Conservation (phyloP, 2,888 invertebrate genomes). For the Drosophila cognata region DNA sequence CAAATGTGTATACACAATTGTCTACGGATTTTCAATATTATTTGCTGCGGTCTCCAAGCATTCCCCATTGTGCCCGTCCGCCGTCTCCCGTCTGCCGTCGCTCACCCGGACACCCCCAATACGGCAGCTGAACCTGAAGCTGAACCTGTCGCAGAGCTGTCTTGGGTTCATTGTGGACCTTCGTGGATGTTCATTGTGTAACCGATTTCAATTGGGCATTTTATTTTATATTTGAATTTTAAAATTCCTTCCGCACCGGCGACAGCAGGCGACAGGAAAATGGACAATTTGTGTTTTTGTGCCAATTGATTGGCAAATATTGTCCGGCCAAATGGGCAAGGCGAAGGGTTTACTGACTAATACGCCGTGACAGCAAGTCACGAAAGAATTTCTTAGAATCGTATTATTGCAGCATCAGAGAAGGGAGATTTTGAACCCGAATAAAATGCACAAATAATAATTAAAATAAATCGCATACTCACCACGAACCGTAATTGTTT, state of each 20-base stretch:
- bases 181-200: constrained; percentile 77
- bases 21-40: constrained; percentile 80
- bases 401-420: not conserved
- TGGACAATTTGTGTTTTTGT: constrained; percentile 85
- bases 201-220: constrained; percentile 83
- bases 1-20: constrained; percentile 75
- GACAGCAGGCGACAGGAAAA: constrained; percentile 82
- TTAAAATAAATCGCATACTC: not conserved
- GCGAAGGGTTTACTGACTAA: constrained; percentile 78
- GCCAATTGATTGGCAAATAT: constrained; percentile 84
- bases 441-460: not conserved
- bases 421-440: not conserved
- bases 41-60: constrained; percentile 68
- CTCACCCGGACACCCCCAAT: constrained; percentile 3
- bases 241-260: constrained; percentile 82
- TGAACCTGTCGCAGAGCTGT: constrained; percentile 41
- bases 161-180: constrained; percentile 69
- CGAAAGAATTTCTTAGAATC: constrained; percentile 17
- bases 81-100: not conserved
- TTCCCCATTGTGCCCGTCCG: not conserved
- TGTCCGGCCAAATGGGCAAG: constrained; percentile 68
- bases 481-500: not conserved
- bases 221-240: constrained; percentile 83
- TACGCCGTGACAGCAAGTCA: constrained; percentile 69
- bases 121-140: constrained; percentile 39